Evolutionary conservation across 1,140 invertebrate species (phyloP).

Genomic region (Artemia franciscana): DNA sequence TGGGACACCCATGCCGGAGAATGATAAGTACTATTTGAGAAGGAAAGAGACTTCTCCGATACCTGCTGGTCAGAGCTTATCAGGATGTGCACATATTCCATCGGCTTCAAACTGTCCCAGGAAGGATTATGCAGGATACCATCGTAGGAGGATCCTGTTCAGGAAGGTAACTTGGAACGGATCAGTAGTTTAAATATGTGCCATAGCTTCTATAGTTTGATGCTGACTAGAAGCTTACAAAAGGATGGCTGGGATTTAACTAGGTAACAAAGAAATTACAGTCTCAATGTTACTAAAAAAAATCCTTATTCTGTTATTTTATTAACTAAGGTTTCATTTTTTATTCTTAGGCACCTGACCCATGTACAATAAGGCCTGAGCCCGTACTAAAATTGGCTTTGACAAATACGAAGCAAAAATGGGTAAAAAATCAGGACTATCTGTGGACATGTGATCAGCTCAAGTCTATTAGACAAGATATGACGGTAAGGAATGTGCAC

Average conservation of each 20-base stretch:
- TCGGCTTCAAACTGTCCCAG: too few relatives aligned
- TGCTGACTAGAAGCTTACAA: not conserved
- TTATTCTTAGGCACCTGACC: slow-evolving; percentile 51
- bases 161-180: not conserved
- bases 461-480: slow-evolving; percentile 93
- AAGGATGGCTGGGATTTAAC: not conserved
- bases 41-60: too few relatives aligned
- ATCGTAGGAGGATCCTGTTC: too few relatives aligned
- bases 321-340: not conserved
- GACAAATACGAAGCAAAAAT: slow-evolving; percentile 53
- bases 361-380: slow-evolving; percentile 68
- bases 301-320: not conserved
- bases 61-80: too few relatives aligned
- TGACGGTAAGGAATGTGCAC: slow-evolving; percentile 53
- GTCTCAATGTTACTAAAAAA: not conserved
- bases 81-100: too few relatives aligned
- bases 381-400: slow-evolving; percentile 60
- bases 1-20: too few relatives aligned
- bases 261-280: not conserved
- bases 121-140: too few relatives aligned
- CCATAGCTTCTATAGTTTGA: not conserved
- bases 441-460: slow-evolving; percentile 90
- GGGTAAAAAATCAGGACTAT: slow-evolving; percentile 74
- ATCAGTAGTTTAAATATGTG: not conserved
- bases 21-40: too few relatives aligned